Base-by-base conservation (phyloP, 1,140 invertebrate genomes). In the Ericerus pela region DNA sequence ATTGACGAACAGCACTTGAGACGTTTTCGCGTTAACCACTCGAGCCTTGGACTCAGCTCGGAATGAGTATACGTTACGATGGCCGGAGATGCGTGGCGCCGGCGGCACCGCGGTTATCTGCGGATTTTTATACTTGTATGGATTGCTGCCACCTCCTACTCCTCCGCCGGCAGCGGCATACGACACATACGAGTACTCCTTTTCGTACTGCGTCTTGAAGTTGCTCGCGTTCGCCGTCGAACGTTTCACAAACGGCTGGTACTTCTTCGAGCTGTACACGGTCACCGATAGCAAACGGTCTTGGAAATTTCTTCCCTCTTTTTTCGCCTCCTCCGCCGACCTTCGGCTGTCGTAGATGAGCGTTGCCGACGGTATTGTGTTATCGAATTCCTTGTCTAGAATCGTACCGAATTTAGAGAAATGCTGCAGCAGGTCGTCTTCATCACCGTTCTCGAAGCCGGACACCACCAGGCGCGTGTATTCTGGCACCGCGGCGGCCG, bases 361-460 rank as follows among this genome's bases (percentile, higher is more conserved):
- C 28, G 82, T 77, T 53, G 83, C 72, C 41, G 79, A 78, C 20
- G 80, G 79, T 47, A 76, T 76, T 14, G 74, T 74, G 27, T 79
- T 75, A 65, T 84, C 81, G 51, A 75, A 73, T 51, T 79, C 75
- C 61, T 80, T 77, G 62, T 80, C 80, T 2, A 79, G 73, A 56
- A 87, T 78, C 64, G 80, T 78, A 41, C 83, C 83, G 67, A 75
- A 84, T 76, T 79, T 74, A 80, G 85, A 66, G 16, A 75, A 70
- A 12, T 58, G 57, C 18, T 37, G 41, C 4, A 58, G 2, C 0
- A 58, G 36, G 16, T 58, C 51, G 0, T 58, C 57, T 37, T 58
- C 57, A 53, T 58, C 57, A 28, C 53, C 57, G 22, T 8, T 53
- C 47, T 58, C 57, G 28, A 47, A 58, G 5, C 57, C 57, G 18